A percentile compares a stretch with the other conserved stretches of the same genome.
phyloP scores from a whole-genome alignment of 2,888 invertebrate genomes.

The Lomographa bimaculata region DNA sequence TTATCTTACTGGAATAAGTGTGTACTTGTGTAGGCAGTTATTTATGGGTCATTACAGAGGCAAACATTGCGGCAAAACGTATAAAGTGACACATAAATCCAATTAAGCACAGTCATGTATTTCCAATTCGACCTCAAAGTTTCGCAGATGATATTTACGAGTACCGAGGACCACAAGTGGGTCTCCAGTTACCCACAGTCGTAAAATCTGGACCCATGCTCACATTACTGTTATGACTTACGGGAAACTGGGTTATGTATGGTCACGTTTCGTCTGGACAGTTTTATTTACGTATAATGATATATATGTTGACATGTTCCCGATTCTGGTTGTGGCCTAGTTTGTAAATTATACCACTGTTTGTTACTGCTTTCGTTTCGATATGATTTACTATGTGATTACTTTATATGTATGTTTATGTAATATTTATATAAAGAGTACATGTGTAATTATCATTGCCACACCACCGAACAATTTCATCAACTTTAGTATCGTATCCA shows the following conservation, averaged over 20 bases:
- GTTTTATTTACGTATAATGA: no score
- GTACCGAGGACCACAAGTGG: constrained; percentile 37
- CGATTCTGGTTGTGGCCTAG: constrained; percentile 2
- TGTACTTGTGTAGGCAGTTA: no score
- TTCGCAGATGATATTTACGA: constrained; percentile 45
- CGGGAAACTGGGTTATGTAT: constrained; percentile 39
- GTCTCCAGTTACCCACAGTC: constrained; percentile 35
- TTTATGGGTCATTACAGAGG: no score
- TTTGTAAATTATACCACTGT: neutral
- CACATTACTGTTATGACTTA: constrained; percentile 37
- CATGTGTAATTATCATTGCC: no score
- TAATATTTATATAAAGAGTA: no score
- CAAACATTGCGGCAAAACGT: neutral
- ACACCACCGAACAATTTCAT: no score
- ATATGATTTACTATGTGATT: no score
- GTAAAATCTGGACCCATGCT: constrained; percentile 46
- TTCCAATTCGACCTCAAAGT: constrained; percentile 18
- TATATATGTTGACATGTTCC: constrained; percentile 6
- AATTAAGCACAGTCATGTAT: neutral
- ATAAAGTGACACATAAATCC: no score
- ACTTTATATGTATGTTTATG: no score
- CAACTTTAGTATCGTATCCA: no score
- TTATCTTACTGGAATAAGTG: no score
- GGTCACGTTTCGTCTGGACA: constrained; percentile 38
- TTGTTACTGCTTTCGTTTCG: no score